Base-by-base conservation (phyloP, 2,113 vertebrate genomes). In the Smithornis capensis region DNA sequence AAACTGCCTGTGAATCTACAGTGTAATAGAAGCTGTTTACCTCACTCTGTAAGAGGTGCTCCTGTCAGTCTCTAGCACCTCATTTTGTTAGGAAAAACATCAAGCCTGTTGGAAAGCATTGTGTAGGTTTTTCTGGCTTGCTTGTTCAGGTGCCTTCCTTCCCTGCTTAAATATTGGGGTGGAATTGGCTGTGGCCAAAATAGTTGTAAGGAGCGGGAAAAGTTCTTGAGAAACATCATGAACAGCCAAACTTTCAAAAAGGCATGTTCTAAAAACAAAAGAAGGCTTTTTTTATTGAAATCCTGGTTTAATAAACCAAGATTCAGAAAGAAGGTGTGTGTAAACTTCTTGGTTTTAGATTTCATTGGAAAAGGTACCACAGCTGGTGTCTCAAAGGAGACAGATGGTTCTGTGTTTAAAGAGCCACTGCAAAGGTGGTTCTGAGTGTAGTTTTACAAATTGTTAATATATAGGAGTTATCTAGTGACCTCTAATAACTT, bases 141-240 rank as follows among this genome's bases (percentile, higher is more conserved):
- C 94, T 96, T 95, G 84, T 92, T 97, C 96, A 96, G 94, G 95
- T 95, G 93, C 82, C 91, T 92, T 83, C 75, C 33, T 77, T 83
- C 70, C 50, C 49, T 76, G 14, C 87, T 89, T 82, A 90, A 95
- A 80, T 76, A 57, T 33, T 76, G 68, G 81, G 14, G 19, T 83
- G 78, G 89, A 94, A 92, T 77, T 94, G 63, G 55, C 91, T 76
- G n/a, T 50, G 67, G 67, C 90, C 79, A 67, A 90, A 93, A 87
- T 93, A 82, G 84, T 85, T 90, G 45, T 52, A 85, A 35, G 68
- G 84, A 91, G 63, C 1, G 2, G 78, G 91, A 73, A 73, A 83
- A 74, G 63, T 65, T 94, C 50, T 85, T 53, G 55, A 89, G 78
- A 83, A 94, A 35, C 63, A 74, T 87, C 59, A 90, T 69, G 75